Conservation (phyloP, 2,888 invertebrate genomes). For the Steromphala cineraria region DNA sequence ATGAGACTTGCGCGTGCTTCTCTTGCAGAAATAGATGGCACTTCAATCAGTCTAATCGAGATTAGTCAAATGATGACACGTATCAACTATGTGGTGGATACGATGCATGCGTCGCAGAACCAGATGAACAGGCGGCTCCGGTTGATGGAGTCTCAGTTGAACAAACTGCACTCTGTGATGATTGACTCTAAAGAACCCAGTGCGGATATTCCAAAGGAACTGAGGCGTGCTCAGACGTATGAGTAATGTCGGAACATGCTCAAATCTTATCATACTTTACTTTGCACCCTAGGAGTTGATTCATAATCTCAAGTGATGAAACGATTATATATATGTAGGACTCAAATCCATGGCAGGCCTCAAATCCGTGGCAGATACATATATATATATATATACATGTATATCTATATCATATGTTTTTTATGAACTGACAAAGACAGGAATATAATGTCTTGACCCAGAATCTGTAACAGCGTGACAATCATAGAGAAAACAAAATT, state of each 20-base stretch:
- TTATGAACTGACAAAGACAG: too few species aligned
- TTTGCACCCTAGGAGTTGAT: too few species aligned
- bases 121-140: not conserved
- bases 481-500: too few species aligned
- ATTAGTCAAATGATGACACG: slow-evolving; percentile 56
- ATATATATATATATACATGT: too few species aligned
- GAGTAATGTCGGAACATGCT: not conserved
- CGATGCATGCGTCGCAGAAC: not conserved
- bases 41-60: slow-evolving; percentile 61
- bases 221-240: not conserved
- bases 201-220: not conserved
- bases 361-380: too few species aligned
- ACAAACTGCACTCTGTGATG: not conserved
- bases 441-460: too few species aligned
- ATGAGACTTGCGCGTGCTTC: slow-evolving; percentile 49
- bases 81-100: slow-evolving; percentile 28
- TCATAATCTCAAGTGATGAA: too few species aligned
- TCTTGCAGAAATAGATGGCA: slow-evolving; percentile 55
- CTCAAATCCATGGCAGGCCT: too few species aligned
- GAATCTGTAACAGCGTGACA: too few species aligned
- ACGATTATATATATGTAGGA: too few species aligned
- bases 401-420: too few species aligned
- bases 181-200: not conserved
- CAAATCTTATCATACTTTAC: too few species aligned
- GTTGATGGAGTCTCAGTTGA: not conserved